These are phyloP conservation scores for Macrotus californicus DNA, from an alignment of 2,113 vertebrate genomes.

Conservation along the genomic window DNA sequence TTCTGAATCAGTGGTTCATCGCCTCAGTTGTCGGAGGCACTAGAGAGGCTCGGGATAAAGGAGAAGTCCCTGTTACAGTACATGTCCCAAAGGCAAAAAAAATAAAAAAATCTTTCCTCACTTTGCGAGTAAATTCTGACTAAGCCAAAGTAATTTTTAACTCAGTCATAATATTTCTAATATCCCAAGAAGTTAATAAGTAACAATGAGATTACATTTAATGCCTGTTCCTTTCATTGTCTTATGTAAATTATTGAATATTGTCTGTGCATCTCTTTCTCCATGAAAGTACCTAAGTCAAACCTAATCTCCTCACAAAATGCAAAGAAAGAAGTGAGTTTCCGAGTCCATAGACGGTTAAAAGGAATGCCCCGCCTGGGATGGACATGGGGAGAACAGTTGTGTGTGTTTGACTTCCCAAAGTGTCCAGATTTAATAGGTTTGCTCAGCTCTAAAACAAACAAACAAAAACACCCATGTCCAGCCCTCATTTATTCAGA, in stretches of 20 bases:
- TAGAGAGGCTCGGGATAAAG: neutral
- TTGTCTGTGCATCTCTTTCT: neutral
- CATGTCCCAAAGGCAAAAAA: neutral
- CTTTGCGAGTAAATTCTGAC: neutral
- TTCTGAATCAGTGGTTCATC: neutral
- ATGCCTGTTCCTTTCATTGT: neutral
- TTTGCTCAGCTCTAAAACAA: neutral
- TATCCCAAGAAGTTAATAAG: neutral
- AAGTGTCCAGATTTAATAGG: neutral
- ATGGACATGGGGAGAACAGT: neutral
- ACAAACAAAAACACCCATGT: neutral
- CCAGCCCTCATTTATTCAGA: neutral
- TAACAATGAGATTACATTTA: neutral
- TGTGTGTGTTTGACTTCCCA: neutral
- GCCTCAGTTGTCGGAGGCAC: neutral
- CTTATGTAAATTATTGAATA: neutral
- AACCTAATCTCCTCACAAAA: neutral
- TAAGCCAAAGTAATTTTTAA: neutral
- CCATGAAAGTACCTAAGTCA: neutral
- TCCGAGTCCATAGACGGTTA: neutral
- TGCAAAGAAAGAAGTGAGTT: neutral
- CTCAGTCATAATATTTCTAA: neutral
- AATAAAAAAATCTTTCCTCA: neutral
- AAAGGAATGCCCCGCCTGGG: neutral
- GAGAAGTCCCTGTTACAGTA: neutral